Percentiles rank a stretch among this genome's conserved stretches.
These are phyloP conservation scores for Pocillopora damicornis DNA, from an alignment of 64 coral and sea anemone species.

Conservation along the genomic window DNA sequence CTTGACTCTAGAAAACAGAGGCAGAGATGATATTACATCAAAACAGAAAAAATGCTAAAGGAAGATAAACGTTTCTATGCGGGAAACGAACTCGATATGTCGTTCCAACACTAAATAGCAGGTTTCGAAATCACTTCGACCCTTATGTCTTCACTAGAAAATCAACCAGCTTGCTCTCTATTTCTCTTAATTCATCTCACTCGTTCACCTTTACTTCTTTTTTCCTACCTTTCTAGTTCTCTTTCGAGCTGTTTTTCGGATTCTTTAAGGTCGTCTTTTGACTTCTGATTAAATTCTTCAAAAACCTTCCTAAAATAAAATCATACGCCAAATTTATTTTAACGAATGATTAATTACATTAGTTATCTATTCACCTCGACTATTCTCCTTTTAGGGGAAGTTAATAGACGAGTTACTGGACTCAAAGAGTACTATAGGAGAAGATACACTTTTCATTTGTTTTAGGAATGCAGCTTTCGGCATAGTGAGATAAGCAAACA, in stretches of 20 bases:
- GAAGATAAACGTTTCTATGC: background rate
- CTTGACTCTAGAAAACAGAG: background rate
- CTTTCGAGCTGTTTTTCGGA: background rate
- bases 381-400: background rate
- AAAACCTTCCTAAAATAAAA: slow-evolving; percentile 9
- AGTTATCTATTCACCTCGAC: too few relatives aligned
- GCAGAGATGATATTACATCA: background rate
- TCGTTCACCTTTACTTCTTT: background rate
- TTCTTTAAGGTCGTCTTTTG: background rate
- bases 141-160: too few relatives aligned
- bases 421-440: background rate
- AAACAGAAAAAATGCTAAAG: background rate
- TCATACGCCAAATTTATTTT: background rate
- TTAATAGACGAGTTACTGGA: background rate
- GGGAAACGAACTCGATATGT: too few relatives aligned
- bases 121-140: too few relatives aligned
- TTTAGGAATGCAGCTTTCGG: too few relatives aligned
- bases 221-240: slow-evolving; percentile 11
- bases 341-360: background rate
- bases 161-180: too few relatives aligned
- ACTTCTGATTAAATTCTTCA: slow-evolving; percentile 9
- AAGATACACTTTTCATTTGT: too few relatives aligned
- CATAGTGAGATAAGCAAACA: too few relatives aligned
- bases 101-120: too few relatives aligned
- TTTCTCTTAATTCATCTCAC: too few relatives aligned